Base-by-base conservation (phyloP, 1,140 invertebrate species). In the Spodoptera frugiperda region DNA sequence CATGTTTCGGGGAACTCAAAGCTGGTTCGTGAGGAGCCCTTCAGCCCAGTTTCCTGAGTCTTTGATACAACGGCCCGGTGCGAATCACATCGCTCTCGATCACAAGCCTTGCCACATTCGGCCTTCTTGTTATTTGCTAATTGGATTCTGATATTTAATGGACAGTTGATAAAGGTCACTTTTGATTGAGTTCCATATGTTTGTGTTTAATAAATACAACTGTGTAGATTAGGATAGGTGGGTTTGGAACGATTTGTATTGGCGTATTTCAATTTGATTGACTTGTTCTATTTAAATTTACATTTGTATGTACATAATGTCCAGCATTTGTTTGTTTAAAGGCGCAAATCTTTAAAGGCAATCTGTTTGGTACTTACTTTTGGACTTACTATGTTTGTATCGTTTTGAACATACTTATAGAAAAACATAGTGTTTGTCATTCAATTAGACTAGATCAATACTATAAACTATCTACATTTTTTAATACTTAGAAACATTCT, bases 71-170 rank as follows among this genome's bases (percentile, higher is more conserved):
- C 61, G 6, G 15, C 63, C 39, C 61, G 39, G 61, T 10, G 15
- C 19, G 39, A 44, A 44, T 44, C 61, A 48, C 8, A 65, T 21
- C 63, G 0, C 12, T 2, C 63, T 14, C 63, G 11, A 46, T 48
- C 15, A 12, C n/a, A 8, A 3, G 14, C 19, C 21, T 25, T 67
- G 63, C 11, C 63, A 48, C 63, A 49, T 48, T 25, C 63, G 44
- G 19, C 44, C 59, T 44, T 44, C 33, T 44, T 67, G 63, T 49
- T 49, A 67, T 67, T 49, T 49, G 44, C 48, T 67, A 67, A 67
- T 67, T 67, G 63, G 17, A 65, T 65, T 65, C 19, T 65, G 39
- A 65, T 61, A 61, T 61, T 61, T 61, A 61, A 67, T 67, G 39
- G 63, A 49, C 19, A 67, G 11, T 49, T 67, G 63, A 67, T 67